Conservation (phyloP, 1,140 invertebrate species). For the Tetramorium alpestre region DNA sequence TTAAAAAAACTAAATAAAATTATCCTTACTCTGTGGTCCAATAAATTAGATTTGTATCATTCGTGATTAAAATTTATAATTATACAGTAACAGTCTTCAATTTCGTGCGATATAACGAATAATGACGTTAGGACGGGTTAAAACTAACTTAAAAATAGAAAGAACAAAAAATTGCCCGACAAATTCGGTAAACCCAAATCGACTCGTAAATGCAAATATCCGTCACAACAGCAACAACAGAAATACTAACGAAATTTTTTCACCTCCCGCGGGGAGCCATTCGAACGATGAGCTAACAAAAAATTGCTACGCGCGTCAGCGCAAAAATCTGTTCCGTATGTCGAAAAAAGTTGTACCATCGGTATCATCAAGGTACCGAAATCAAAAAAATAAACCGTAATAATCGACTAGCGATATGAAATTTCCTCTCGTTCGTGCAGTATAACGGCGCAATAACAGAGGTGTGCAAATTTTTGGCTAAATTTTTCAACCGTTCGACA, state of each 20-base stretch:
- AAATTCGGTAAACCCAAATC: slow-evolving; percentile 28
- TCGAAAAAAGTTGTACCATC: slow-evolving; percentile 3
- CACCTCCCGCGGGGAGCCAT: background rate
- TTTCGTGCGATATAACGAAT: background rate
- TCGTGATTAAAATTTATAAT: background rate
- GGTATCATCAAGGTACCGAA: background rate
- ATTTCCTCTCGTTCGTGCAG: background rate
- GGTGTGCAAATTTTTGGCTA: background rate
- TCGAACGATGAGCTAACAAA: slow-evolving; percentile 22
- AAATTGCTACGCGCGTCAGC: slow-evolving; percentile 3
- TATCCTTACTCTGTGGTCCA: too few species aligned
- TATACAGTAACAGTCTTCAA: background rate
- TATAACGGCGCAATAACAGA: background rate
- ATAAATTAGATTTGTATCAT: background rate
- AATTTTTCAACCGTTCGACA: slow-evolving; percentile 2
- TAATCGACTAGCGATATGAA: slow-evolving; percentile 23
- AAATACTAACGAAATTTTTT: slow-evolving; percentile 48
- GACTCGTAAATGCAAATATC: slow-evolving; percentile 46
- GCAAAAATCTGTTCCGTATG: slow-evolving; percentile 14
- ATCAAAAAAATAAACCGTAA: slow-evolving; percentile 19
- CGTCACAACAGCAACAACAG: slow-evolving; percentile 27
- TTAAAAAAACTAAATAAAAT: background rate
- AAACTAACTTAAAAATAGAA: too few species aligned
- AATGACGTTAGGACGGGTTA: slow-evolving; percentile 11
- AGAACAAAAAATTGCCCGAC: slow-evolving; percentile 7